Evolutionary conservation across 2,888 invertebrate genomes (phyloP), one percentile per base, ranked within the genome.

Genomic region (Agonopterix arenella): DNA sequence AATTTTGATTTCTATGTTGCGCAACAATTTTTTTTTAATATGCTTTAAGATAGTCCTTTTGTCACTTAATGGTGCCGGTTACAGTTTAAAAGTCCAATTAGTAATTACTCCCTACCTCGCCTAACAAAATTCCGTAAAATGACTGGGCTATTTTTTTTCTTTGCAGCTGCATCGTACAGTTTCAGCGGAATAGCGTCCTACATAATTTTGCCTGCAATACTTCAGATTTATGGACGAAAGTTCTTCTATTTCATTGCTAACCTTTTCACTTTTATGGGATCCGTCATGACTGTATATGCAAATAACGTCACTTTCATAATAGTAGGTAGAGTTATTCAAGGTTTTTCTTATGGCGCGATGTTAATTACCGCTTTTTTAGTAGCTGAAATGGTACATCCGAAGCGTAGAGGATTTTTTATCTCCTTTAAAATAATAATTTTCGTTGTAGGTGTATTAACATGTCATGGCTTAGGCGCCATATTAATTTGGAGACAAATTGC

Each of bases 191-290:
- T 55, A 1, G 47, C 61, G 1, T 55, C 61, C 9, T 59, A 52
- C 28, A 11, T 57, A 1, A 50, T 57, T 10, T 45, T 61, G 7
- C 61, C 61, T 1, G 11, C 53, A 3, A 9, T 61, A 5, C 61
- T 61, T 61, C 61, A 61, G 44, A 5, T 52, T 5, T 61, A 59
- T 36, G 61, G 61, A n/a, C 51, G 61, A 16, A 53, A 52, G 45
- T 52, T 59, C 18, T 51, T 55, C 40, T 61, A 52, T n/a, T 48
- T 44, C 1, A 41, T 46, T 1, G 49, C 57, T 41, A 61, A 61
- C 16, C 7, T 50, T 1, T 36, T 61, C 10, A 47, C 58, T 11
- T 41, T 56, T 5, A 0, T 50, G 2, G 61, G 61, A 2, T 57
- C 54, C 51, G 41, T 56, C 7, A 50, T 56, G 42, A 57, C 61